Conservation (phyloP, 2,113 vertebrate genomes). For the Murina feae region DNA sequence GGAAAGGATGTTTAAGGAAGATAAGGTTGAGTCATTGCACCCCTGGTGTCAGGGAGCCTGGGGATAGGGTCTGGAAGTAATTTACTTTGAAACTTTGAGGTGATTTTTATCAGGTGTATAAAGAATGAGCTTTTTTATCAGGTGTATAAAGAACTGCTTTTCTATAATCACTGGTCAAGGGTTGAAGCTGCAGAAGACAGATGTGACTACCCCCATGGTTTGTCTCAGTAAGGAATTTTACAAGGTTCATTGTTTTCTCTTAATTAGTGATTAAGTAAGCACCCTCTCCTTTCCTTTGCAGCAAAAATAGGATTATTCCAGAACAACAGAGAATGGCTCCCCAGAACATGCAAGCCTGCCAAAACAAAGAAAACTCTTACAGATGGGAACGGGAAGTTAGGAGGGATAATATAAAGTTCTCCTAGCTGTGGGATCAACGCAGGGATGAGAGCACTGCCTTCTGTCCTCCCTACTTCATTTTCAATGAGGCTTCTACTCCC, state of each 20-base stretch:
- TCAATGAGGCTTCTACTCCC: not conserved
- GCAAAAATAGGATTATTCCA: not conserved
- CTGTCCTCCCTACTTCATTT: not conserved
- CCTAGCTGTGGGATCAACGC: not conserved
- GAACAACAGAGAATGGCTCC: not conserved
- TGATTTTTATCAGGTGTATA: not conserved
- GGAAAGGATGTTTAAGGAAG: not conserved
- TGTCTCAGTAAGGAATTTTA: not conserved
- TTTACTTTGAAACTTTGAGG: not conserved
- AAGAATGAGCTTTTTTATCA: not conserved
- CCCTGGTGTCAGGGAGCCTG: not conserved
- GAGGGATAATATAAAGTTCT: not conserved
- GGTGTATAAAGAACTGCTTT: too few relatives aligned
- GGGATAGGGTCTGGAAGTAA: not conserved
- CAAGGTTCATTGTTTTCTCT: not conserved
- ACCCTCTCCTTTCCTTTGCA: not conserved
- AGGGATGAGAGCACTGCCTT: not conserved
- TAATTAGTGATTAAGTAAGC: not conserved
- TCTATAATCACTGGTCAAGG: not conserved
- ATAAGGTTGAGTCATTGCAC: too few relatives aligned
- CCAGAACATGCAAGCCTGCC: accelerated
- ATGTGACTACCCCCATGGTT: not conserved
- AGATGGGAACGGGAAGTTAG: not conserved
- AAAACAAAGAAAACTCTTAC: not conserved
- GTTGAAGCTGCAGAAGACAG: not conserved